Evolutionary conservation across 1,140 invertebrate genomes (phyloP).

Genomic region (Penaeus vannamei): DNA sequence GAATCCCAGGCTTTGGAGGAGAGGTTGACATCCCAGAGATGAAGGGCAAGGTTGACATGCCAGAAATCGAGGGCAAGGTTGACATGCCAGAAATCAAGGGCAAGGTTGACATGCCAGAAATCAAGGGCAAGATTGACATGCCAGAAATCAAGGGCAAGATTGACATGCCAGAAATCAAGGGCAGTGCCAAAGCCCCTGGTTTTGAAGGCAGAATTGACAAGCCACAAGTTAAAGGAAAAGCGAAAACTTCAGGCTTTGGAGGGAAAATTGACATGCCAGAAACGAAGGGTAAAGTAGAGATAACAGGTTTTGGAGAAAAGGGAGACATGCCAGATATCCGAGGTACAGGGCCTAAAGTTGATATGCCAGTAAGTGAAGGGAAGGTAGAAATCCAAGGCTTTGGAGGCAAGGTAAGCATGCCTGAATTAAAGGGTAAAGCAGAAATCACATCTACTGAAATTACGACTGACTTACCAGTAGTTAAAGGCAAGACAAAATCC

Average conservation of each 20-base stretch:
- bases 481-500: background rate
- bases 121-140: background rate
- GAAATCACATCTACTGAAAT: constrained; percentile 5
- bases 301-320: constrained; percentile 19
- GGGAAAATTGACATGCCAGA: background rate
- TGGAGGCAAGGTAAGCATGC: background rate
- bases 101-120: background rate
- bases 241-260: background rate
- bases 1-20: background rate
- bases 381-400: background rate
- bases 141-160: background rate
- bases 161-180: background rate
- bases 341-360: background rate
- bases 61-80: background rate
- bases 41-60: too few species aligned
- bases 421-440: background rate
- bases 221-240: background rate
- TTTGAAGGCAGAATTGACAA: background rate
- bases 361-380: background rate
- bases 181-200: background rate
- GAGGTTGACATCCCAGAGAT: background rate
- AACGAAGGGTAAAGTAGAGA: background rate
- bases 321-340: constrained; percentile 23
- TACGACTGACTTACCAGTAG: background rate
- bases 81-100: background rate